phyloP scores from a whole-genome alignment of 2,888 invertebrate genomes.

The Venustoraphidia nigricollis region DNA sequence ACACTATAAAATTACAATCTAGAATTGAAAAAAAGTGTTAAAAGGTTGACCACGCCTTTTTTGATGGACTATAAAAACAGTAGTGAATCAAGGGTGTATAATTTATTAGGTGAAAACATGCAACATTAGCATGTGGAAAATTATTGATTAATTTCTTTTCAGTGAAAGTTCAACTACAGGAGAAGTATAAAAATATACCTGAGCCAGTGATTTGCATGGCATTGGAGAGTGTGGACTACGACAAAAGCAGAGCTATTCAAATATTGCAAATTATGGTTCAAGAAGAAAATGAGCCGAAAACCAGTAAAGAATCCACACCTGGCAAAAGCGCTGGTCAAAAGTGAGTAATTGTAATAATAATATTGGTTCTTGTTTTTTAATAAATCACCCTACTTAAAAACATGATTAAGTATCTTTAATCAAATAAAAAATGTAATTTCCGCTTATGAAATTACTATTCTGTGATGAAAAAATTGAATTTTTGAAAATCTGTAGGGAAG shows the following conservation, averaged over 20 bases:
- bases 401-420: too few relatives aligned
- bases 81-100: too few relatives aligned
- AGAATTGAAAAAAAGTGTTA: too few relatives aligned
- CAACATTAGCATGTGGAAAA: not conserved
- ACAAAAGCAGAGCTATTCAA: slow-evolving; percentile 65
- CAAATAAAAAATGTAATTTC: too few relatives aligned
- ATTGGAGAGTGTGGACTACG: slow-evolving; percentile 74
- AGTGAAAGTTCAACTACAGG: slow-evolving; percentile 58
- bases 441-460: too few relatives aligned
- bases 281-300: slow-evolving; percentile 39
- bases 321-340: not conserved
- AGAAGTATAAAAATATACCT: slow-evolving; percentile 58
- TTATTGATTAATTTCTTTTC: slow-evolving; percentile 15
- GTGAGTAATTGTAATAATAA: slow-evolving; percentile 1
- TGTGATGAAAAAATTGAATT: too few relatives aligned
- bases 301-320: slow-evolving; percentile 13
- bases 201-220: slow-evolving; percentile 73
- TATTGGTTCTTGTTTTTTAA: too few relatives aligned
- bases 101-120: too few relatives aligned
- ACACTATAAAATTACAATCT: too few relatives aligned
- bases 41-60: not conserved
- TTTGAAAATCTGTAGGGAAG: too few relatives aligned
- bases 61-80: not conserved
- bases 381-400: too few relatives aligned
- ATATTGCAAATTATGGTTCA: slow-evolving; percentile 57